These are phyloP conservation scores for Oxycera nigricornis DNA, from an alignment of 2,888 invertebrate genomes.

Conservation along the genomic window DNA sequence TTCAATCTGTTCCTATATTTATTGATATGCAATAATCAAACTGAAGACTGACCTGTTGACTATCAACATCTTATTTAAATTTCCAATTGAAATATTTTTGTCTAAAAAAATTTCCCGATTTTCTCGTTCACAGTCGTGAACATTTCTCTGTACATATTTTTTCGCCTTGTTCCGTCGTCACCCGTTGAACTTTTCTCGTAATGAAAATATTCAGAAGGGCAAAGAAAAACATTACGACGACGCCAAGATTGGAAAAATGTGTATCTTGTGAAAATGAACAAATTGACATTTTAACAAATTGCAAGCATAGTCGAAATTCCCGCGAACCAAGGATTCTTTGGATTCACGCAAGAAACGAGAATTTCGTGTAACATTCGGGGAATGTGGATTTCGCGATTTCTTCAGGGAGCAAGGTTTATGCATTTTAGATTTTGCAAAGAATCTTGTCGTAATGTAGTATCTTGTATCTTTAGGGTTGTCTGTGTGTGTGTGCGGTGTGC, in stretches of 20 bases:
- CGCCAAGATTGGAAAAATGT: not conserved
- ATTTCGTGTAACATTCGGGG: not conserved
- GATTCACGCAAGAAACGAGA: conserved; percentile 4
- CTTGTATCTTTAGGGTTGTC: too few relatives aligned
- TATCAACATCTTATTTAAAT: too few relatives aligned
- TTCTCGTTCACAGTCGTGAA: too few relatives aligned
- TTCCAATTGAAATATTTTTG: too few relatives aligned
- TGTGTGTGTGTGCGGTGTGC: too few relatives aligned
- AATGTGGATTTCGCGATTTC: not conserved
- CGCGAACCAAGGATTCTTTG: not conserved
- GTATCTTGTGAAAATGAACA: not conserved
- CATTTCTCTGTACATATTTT: not conserved
- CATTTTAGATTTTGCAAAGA: not conserved
- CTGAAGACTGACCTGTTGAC: too few relatives aligned
- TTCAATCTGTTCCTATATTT: too few relatives aligned
- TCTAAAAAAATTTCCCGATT: too few relatives aligned
- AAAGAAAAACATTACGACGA: not conserved
- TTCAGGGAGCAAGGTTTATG: not conserved
- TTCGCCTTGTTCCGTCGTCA: not conserved
- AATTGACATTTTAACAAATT: conserved; percentile 29
- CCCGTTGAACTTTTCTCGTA: not conserved
- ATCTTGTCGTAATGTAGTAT: too few relatives aligned
- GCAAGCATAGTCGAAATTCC: conserved; percentile 18
- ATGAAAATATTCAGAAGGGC: not conserved
- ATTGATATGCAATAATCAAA: too few relatives aligned